Evolutionary conservation across 2,888 invertebrate genomes (phyloP).

Genomic region (Operophtera brumata): DNA sequence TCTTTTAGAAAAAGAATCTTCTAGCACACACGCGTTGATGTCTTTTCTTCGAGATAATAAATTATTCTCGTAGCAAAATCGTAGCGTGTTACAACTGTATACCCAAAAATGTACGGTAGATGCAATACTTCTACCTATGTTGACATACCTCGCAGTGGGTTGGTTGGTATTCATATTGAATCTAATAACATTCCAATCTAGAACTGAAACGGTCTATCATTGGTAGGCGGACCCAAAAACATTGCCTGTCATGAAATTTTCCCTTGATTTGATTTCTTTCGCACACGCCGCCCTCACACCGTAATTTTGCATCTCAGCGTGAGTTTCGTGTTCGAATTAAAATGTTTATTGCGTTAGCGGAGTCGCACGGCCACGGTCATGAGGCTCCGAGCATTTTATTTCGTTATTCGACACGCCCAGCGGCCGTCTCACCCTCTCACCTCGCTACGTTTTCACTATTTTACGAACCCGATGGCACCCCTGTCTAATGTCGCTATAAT

Average conservation of each 20-base stretch:
- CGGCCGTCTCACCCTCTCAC: constrained; percentile 49
- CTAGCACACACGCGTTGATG: constrained; percentile 11
- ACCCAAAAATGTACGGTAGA: too few relatives aligned
- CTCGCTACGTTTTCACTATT: constrained; percentile 62
- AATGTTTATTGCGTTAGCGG: constrained; percentile 78
- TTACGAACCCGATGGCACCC: constrained; percentile 67
- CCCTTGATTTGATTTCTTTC: constrained; percentile 68
- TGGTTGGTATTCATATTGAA: too few relatives aligned
- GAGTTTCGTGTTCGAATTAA: constrained; percentile 79
- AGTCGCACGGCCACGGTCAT: constrained; percentile 72
- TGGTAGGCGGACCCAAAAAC: constrained; percentile 28
- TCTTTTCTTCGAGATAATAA: constrained; percentile 14
- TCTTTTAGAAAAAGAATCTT: background rate
- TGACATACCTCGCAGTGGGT: too few relatives aligned
- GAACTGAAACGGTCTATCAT: constrained; percentile 17
- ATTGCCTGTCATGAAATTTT: constrained; percentile 55
- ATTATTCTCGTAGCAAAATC: constrained; percentile 3
- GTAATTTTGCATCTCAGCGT: constrained; percentile 77
- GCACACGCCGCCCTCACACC: constrained; percentile 61
- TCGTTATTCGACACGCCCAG: constrained; percentile 72
- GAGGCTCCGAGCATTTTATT: constrained; percentile 71
- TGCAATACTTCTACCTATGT: too few relatives aligned
- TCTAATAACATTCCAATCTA: constrained; percentile 2
- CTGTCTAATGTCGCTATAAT: constrained; percentile 71
- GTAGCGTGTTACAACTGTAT: background rate